Base-by-base conservation (phyloP, 2,113 vertebrate genomes). In the Oreotrochilus melanogaster region DNA sequence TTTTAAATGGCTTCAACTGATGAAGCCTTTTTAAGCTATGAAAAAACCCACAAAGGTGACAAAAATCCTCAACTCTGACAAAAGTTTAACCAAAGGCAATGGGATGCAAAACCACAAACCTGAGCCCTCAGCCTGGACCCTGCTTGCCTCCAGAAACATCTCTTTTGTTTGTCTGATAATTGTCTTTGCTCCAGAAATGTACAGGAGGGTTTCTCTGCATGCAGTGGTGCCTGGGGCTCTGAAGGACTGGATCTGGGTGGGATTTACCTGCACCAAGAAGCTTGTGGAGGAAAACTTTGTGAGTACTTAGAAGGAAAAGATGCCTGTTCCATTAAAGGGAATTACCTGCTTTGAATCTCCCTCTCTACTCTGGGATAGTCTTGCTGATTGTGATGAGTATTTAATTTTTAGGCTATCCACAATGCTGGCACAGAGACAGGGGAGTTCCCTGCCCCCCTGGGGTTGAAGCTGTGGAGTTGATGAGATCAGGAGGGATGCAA, bases 211-310 rank as follows among this genome's bases (percentile, higher is more conserved):
- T 39, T 48, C 10, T 78, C 58, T 47, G 45, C 14, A 7, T 17
- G n/a, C 12, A 8, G 13, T 22, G 16, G 22, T 23, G 21, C 6
- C 21, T 0, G 1, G 14, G 14, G 23, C 30, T 42, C 53, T 48
- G 80, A 57, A 47, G 58, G 76, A 8, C 6, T 33, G 62, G 39
- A 8, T 47, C 28, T 3, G 35, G 81, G 15, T 17, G 18, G 9
- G 13, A 35, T 0, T 0, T 17, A 8, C 24, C 56, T 70, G 24
- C 28, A 14, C 0, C 5, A 88, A 24, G 9, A 66, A 17, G 23
- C 8, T 42, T 54, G 2, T 0, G 3, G 14, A 74, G 37, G 4
- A 85, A 50, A 71, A 3, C 10, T 22, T 19, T 18, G 10, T n/a
- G 33, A 81, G 53, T 54, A 27, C 1, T 15, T 56, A 7, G 11